Percentiles rank a stretch among this genome's conserved stretches.
Evolutionary conservation across 2,888 invertebrate genomes (phyloP).

Genomic region (Eumerus sabulonum): DNA sequence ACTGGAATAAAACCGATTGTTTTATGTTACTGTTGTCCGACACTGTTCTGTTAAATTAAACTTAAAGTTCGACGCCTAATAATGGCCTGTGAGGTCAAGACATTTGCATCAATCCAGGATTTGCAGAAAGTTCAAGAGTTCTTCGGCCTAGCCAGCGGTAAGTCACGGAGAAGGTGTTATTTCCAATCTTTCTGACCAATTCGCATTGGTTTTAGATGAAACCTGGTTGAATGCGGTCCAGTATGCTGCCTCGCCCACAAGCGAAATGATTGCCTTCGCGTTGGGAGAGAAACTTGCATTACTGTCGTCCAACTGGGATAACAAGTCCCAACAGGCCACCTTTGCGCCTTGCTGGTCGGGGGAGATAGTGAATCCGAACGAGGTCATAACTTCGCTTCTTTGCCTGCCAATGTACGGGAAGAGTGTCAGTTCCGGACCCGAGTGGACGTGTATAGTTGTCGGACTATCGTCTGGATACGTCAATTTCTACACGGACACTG

Average conservation of each 20-base stretch:
- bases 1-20: conserved; percentile 23
- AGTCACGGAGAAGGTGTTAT: conserved; percentile 5
- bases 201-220: conserved; percentile 77
- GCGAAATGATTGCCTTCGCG: conserved; percentile 85
- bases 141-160: conserved; percentile 81
- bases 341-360: conserved; percentile 82
- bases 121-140: conserved; percentile 81
- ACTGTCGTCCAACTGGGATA: conserved; percentile 83
- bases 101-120: conserved; percentile 83
- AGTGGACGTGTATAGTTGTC: conserved; percentile 95
- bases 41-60: background rate
- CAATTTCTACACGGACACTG: conserved; percentile 93
- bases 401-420: conserved; percentile 80
- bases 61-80: background rate
- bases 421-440: conserved; percentile 82
- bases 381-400: conserved; percentile 79
- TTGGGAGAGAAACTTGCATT: conserved; percentile 84
- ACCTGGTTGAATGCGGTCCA: conserved; percentile 85
- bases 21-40: conserved; percentile 35
- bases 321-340: conserved; percentile 76
- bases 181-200: background rate
- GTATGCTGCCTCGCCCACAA: conserved; percentile 85
- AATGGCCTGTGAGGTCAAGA: conserved; percentile 83
- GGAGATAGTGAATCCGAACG: conserved; percentile 80
- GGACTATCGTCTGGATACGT: conserved; percentile 92